Evolutionary conservation across 92 coral and sea anemone genomes (phyloP), one percentile per base, ranked within the genome.

Genomic region (Virgularia gustaviana): DNA sequence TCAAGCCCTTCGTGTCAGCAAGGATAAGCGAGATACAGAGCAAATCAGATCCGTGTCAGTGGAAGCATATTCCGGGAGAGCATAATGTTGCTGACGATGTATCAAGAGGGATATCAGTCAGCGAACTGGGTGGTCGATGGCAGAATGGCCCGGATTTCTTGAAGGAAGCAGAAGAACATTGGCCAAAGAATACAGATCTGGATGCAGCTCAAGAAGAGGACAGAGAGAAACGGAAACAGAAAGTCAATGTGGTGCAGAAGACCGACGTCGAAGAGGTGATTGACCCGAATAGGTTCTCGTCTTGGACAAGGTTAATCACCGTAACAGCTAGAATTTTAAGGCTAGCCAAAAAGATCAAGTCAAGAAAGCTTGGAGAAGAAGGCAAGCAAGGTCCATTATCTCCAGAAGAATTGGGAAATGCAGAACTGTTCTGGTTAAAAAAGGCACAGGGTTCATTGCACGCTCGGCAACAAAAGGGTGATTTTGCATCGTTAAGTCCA

Each of bases 221-320:
- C n/a, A n/a, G n/a, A n/a, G n/a, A n/a, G n/a, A n/a, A n/a, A n/a
- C n/a, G n/a, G n/a, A n/a, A n/a, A n/a, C n/a, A n/a, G n/a, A n/a
- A n/a, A n/a, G n/a, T n/a, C n/a, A n/a, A n/a, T n/a, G n/a, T n/a
- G n/a, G n/a, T n/a, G n/a, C n/a, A n/a, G n/a, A n/a, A n/a, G n/a
- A n/a, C n/a, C 71, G 44, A 35, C 22, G n/a, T n/a, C n/a, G n/a
- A n/a, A n/a, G n/a, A n/a, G n/a, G n/a, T n/a, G n/a, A n/a, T 85
- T 39, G 56, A 81, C 35, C 66, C 61, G 24, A 28, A 47, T 45
- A 81, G 41, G 63, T 67, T 80, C 56, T 80, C 85, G 23, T 75
- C 36, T 59, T 85, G 85, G 80, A 80, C 85, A 70, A 76, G 49
- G n/a, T 78, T 84, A 2, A 32, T 84, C 52, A 55, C 85, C 66